Conservation (phyloP, 2,113 vertebrate genomes). For the Beaufortia kweichowensis region DNA sequence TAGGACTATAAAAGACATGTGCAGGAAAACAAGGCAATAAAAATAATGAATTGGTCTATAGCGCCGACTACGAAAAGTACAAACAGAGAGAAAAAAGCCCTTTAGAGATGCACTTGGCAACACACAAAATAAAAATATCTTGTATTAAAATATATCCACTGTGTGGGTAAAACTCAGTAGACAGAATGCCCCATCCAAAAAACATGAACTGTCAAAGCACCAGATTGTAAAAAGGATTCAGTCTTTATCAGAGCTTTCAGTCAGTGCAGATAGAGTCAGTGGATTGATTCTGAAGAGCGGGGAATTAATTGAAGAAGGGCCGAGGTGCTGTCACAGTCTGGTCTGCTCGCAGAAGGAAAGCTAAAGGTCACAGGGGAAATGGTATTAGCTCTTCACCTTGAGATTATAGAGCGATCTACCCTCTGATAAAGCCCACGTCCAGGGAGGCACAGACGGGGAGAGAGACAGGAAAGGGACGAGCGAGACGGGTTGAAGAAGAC, state of each 20-base stretch:
- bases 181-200: constrained; percentile 11
- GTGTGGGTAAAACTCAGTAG: background rate
- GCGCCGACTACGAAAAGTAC: background rate
- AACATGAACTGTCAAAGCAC: constrained; percentile 35
- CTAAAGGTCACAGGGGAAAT: constrained; percentile 42
- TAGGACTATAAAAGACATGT: constrained; percentile 35
- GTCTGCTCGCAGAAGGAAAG: constrained; percentile 15
- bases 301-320: constrained; percentile 44
- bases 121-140: background rate
- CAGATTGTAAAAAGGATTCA: constrained; percentile 35
- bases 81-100: background rate
- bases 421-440: constrained; percentile 23
- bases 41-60: constrained; percentile 12
- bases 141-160: background rate
- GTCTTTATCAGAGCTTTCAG: constrained; percentile 39
- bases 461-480: constrained; percentile 19
- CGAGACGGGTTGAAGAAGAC: background rate
- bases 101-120: background rate
- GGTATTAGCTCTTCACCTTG: constrained; percentile 43
- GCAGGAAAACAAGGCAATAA: constrained; percentile 35
- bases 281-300: constrained; percentile 44
- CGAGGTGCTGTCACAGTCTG: constrained; percentile 17
- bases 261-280: constrained; percentile 30
- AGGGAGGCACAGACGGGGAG: constrained; percentile 5
- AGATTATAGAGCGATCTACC: constrained; percentile 46